Evolutionary conservation across 1,140 invertebrate species (phyloP).

Genomic region (silkworm (Bombyx mori)): ASM3026992v2 NC_085116.1:9458001-9458500

Average conservation of each 20-base stretch:
- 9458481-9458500: slow-evolving; percentile 31
- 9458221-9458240: neutral
- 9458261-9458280: no score
- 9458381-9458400: slow-evolving; percentile 60
- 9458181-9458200: neutral
- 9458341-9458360: slow-evolving; percentile 62
- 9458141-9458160: neutral
- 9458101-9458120: no score
- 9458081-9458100: no score
- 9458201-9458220: neutral
- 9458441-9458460: slow-evolving; percentile 30
- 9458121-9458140: no score
- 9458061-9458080: no score
- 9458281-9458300: slow-evolving; percentile 1
- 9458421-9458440: slow-evolving; percentile 9
- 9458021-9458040: no score
- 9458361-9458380: slow-evolving; percentile 64
- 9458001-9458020: no score
- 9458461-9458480: slow-evolving; percentile 50
- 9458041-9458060: no score
- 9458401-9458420: slow-evolving; percentile 31
- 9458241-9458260: slow-evolving; percentile 1
- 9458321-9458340: slow-evolving; percentile 60
- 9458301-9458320: slow-evolving; percentile 45
- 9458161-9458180: neutral